These are phyloP conservation scores for Lepilemur septentrionalis DNA, from an alignment of 2,797 vertebrate species.

Conservation along the genomic window DNA sequence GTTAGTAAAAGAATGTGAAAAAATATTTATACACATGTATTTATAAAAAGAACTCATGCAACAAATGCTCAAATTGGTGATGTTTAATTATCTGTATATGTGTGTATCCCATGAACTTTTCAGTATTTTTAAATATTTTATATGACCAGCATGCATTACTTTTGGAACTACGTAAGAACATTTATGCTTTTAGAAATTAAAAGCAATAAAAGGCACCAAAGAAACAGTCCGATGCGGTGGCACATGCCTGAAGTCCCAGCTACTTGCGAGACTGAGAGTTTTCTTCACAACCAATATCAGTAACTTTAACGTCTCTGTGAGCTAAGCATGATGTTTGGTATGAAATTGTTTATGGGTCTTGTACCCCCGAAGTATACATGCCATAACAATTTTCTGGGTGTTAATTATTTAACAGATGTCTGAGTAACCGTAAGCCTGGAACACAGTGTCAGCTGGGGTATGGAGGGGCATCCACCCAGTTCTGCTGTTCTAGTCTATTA, in stretches of 20 bases:
- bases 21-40: not conserved
- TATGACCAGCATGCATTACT: not conserved
- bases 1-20: not conserved
- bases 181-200: slow-evolving; percentile 24
- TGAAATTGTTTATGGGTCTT: not conserved
- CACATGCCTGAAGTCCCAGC: not conserved
- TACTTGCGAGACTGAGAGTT: not conserved
- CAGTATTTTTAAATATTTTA: not conserved
- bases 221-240: not conserved
- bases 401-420: not conserved
- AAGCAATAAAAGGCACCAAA: not conserved
- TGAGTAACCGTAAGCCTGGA: not conserved
- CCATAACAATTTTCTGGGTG: not conserved
- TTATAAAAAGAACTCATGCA: not conserved
- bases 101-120: not conserved
- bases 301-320: not conserved
- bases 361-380: not conserved
- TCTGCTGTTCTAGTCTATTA: not conserved
- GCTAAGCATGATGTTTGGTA: not conserved
- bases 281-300: not conserved
- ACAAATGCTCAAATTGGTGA: not conserved
- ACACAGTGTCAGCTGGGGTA: not conserved
- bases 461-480: not conserved
- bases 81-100: not conserved
- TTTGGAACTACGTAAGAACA: not conserved